These are phyloP conservation scores for Chironomus striatipennis DNA, from an alignment of 1,140 invertebrate species.

Conservation along the genomic window DNA sequence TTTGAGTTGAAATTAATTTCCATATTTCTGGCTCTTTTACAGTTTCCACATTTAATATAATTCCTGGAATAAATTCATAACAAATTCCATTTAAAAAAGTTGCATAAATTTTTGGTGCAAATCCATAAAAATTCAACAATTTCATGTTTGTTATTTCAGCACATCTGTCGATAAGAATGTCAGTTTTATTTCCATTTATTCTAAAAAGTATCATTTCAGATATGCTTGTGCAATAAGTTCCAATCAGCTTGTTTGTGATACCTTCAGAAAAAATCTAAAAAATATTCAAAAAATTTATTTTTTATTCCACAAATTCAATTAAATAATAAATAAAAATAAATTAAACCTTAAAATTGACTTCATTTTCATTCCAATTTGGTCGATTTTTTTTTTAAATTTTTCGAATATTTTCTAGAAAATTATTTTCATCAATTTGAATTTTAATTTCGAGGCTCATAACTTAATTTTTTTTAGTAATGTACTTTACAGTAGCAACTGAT, in stretches of 20 bases:
- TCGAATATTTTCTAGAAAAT: not conserved
- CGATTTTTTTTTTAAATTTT: not conserved
- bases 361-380: not conserved
- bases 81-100: slow-evolving; percentile 90
- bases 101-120: slow-evolving; percentile 80
- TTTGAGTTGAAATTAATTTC: slow-evolving; percentile 60
- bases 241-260: slow-evolving; percentile 88
- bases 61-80: slow-evolving; percentile 85
- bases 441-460: not conserved
- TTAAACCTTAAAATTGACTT: not conserved
- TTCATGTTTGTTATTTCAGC: slow-evolving; percentile 67
- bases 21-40: slow-evolving; percentile 64
- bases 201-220: slow-evolving; percentile 76
- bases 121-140: slow-evolving; percentile 60
- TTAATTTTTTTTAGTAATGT: too few species aligned
- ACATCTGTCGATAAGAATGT: slow-evolving; percentile 83
- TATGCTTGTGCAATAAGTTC: slow-evolving; percentile 50
- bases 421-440: not conserved
- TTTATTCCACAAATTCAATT: too few species aligned
- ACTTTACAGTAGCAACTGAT: too few species aligned
- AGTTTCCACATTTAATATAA: slow-evolving; percentile 59
- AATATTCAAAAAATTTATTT: slow-evolving; percentile 23
- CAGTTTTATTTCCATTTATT: slow-evolving; percentile 90
- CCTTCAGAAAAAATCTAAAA: slow-evolving; percentile 86
- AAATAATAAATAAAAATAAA: too few species aligned